Conservation (phyloP, 2,888 invertebrate species). For the Taphrorychus bicolor region DNA sequence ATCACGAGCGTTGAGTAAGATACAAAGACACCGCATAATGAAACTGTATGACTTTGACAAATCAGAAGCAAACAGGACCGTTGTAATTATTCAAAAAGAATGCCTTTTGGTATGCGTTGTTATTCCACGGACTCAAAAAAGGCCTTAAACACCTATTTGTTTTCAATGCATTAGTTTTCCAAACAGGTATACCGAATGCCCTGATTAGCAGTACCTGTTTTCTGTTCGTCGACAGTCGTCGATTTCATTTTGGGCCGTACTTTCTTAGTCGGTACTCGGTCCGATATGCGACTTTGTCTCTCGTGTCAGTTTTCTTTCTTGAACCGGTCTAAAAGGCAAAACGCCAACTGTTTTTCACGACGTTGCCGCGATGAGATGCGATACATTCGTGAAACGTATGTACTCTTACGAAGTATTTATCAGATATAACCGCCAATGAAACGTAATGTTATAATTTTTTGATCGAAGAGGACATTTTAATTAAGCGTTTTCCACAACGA, state of each 20-base stretch:
- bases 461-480: background rate
- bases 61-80: slow-evolving; percentile 28
- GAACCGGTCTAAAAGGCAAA: slow-evolving; percentile 45
- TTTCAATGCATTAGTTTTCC: slow-evolving; percentile 40
- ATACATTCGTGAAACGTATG: background rate
- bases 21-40: slow-evolving; percentile 35
- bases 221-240: slow-evolving; percentile 35
- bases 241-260: slow-evolving; percentile 50
- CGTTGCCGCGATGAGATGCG: slow-evolving; percentile 11
- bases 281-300: slow-evolving; percentile 39
- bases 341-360: slow-evolving; percentile 43
- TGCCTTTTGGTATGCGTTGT: slow-evolving; percentile 36
- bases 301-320: slow-evolving; percentile 39
- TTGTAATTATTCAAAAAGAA: slow-evolving; percentile 37
- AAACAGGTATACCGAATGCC: slow-evolving; percentile 39
- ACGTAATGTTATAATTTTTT: background rate
- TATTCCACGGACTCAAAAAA: slow-evolving; percentile 38
- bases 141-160: slow-evolving; percentile 39
- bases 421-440: background rate
- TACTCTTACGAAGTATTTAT: background rate
- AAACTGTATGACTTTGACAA: slow-evolving; percentile 34
- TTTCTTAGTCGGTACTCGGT: slow-evolving; percentile 35
- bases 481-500: background rate
- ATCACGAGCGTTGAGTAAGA: slow-evolving; percentile 23
- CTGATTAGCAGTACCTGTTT: slow-evolving; percentile 40